Base-by-base conservation (phyloP, 1,140 invertebrate species). In the Pseudomyrmex flavicornis region DNA sequence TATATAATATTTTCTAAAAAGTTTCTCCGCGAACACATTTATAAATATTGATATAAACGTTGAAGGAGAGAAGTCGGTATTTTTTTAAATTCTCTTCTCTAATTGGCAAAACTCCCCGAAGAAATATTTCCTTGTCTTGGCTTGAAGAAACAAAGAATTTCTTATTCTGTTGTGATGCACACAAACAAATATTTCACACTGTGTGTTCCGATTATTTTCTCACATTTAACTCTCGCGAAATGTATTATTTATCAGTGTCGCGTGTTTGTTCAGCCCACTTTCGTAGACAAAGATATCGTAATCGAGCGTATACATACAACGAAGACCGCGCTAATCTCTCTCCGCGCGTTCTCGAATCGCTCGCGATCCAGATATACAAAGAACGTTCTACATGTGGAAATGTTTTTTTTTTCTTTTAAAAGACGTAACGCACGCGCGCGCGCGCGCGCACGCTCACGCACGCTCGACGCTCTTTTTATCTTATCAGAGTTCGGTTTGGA, bases 401-500 rank as follows among this genome's bases (percentile, higher is more conserved):
- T 50, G 26, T 77, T 68, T 59, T 75, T 59, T 75, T 35, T 75
- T 26, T 35, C 35, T 35, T 76, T 73, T 54, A 44, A 22, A 26
- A 12, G 48, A 26, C 22, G 46, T 26, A 79, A 61, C 35, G 20
- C 50, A 15, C 63, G 46, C 63, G 52, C 17, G 46, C 63, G 35
- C 17, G n/a, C 48, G 66, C 35, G 2, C 26, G 2, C 26, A 15
- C 63, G 46, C 63, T 35, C 17, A 20, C 48, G 66, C 35, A 7
- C 26, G 2, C 26, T 26, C 26, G 26, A 2, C 13, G 2, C 54
- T 10, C 35, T 35, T 35, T 35, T 80, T 80, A 80, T 80, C 76
- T 80, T 80, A 80, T 80, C 76, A 46, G 46, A 12, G n/a, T 54
- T 70, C 59, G 66, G 70, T 72, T 80, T 72, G 66, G 66, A 80